Evolutionary conservation across 2,113 vertebrate species (phyloP).

Genomic region (Hyla sarda): DNA sequence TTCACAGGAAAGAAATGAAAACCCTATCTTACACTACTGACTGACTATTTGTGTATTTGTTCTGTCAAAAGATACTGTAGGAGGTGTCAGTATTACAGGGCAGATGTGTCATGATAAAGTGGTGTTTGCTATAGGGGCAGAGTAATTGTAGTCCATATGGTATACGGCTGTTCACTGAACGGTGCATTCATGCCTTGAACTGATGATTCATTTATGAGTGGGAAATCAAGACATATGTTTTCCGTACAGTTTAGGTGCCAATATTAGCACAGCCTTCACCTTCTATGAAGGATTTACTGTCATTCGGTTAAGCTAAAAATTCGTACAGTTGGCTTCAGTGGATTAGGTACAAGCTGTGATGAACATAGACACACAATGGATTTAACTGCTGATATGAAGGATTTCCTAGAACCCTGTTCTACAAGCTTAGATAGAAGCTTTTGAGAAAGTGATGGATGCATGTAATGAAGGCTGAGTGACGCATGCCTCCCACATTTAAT

Average conservation of each 20-base stretch:
- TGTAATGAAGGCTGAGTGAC: conserved; percentile 25
- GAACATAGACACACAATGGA: conserved; percentile 17
- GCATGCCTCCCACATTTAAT: conserved; percentile 5
- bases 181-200: neutral
- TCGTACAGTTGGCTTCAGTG: neutral
- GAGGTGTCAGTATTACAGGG: neutral
- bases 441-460: conserved; percentile 17
- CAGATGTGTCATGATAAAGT: neutral
- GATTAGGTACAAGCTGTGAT: conserved; percentile 43
- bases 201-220: conserved; percentile 54
- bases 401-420: conserved; percentile 33
- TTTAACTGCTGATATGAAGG: conserved; percentile 38
- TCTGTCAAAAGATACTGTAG: neutral
- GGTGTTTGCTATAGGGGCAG: conserved; percentile 31
- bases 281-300: conserved; percentile 36
- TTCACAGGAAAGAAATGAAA: neutral
- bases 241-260: neutral
- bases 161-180: conserved; percentile 28
- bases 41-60: neutral
- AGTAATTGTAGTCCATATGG: conserved; percentile 31
- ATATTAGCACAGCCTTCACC: conserved; percentile 26
- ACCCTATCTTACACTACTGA: neutral
- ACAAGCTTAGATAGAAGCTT: neutral
- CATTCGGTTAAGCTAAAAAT: conserved; percentile 9
- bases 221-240: conserved; percentile 43